These are phyloP conservation scores for Suncus etruscus DNA, from an alignment of 2,113 vertebrate species.

Conservation along the genomic window DNA sequence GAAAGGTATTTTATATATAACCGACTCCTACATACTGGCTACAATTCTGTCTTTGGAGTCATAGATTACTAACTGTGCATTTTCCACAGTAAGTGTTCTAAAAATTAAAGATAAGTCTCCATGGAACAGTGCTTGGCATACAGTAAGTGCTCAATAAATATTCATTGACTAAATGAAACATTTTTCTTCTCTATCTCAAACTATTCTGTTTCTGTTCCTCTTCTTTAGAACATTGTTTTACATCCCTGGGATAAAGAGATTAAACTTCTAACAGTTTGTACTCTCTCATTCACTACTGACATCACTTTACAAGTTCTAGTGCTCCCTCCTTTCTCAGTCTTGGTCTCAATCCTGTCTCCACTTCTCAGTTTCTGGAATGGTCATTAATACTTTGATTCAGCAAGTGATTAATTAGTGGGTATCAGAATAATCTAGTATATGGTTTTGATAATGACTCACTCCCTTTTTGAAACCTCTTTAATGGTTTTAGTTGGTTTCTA, in stretches of 20 bases:
- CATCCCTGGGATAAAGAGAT: not conserved
- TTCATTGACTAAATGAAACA: constrained; percentile 19
- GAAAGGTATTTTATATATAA: constrained; percentile 50
- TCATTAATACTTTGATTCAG: not conserved
- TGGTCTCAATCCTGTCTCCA: too few relatives aligned
- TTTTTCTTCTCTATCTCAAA: not conserved
- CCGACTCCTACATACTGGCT: constrained; percentile 40
- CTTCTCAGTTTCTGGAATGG: too few relatives aligned
- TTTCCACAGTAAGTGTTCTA: constrained; percentile 10
- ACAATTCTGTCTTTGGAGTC: constrained; percentile 39
- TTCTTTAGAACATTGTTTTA: constrained; percentile 1
- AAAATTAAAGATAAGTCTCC: constrained; percentile 63
- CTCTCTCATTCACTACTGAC: not conserved
- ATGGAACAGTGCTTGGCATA: not conserved
- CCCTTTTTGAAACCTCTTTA: not conserved
- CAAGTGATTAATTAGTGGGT: too few relatives aligned
- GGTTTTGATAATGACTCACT: not conserved
- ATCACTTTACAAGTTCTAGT: not conserved
- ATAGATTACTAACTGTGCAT: constrained; percentile 17
- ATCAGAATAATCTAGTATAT: constrained; percentile 4
- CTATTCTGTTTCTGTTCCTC: not conserved
- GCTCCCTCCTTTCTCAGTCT: not conserved
- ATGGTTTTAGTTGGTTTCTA: not conserved
- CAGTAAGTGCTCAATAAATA: constrained; percentile 9
- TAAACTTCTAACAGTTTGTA: not conserved